phyloP scores from a whole-genome alignment of 92 coral and sea anemone genomes.

The Epizoanthus rinbou region DNA sequence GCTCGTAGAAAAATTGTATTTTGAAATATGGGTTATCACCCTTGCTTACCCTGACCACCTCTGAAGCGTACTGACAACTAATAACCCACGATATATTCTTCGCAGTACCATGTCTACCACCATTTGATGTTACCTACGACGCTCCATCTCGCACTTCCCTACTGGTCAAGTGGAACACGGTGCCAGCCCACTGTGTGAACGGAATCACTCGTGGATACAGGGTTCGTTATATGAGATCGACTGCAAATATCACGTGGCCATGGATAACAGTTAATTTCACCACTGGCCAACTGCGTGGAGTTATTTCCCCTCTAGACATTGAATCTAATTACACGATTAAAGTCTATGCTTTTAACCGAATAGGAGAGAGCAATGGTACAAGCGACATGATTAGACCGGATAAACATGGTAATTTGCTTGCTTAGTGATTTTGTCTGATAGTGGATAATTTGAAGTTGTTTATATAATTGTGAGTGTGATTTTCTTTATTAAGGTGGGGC shows the following conservation, averaged over 20 bases:
- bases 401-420: conserved; percentile 49
- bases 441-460: too few species aligned
- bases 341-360: conserved; percentile 74
- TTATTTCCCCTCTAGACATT: conserved; percentile 56
- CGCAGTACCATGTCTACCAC: conserved; percentile 79
- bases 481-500: too few species aligned
- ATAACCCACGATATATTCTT: neutral
- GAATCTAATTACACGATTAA: conserved; percentile 74
- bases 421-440: too few species aligned
- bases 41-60: neutral
- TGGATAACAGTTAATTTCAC: conserved; percentile 56
- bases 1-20: too few species aligned
- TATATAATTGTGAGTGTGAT: too few species aligned
- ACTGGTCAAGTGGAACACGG: conserved; percentile 57
- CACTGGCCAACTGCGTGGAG: conserved; percentile 37
- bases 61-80: neutral
- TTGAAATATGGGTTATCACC: neutral
- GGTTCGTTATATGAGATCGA: conserved; percentile 55
- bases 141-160: conserved; percentile 53
- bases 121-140: conserved; percentile 58
- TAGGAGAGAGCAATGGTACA: conserved; percentile 72
- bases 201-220: conserved; percentile 81
- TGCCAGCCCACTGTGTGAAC: conserved; percentile 61
- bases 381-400: conserved; percentile 62
- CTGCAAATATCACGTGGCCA: conserved; percentile 34